These are phyloP conservation scores for Vombatus ursinus DNA, from an alignment of 2,113 vertebrate species.

Conservation along the genomic window DNA sequence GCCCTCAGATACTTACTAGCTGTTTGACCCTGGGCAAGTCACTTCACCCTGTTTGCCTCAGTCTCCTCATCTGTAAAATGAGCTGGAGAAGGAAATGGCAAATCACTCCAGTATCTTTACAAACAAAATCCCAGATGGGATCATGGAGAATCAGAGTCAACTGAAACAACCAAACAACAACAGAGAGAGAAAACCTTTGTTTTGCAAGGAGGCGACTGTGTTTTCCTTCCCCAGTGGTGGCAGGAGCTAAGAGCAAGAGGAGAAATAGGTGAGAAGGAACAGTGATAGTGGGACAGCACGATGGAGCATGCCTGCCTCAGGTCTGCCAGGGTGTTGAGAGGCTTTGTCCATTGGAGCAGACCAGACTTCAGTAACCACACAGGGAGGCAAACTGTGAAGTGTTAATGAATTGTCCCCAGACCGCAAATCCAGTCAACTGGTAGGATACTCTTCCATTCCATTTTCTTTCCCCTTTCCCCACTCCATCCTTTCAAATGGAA, in stretches of 20 bases:
- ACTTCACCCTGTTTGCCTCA: background rate
- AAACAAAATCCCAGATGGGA: background rate
- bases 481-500: background rate
- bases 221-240: background rate
- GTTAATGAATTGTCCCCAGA: background rate
- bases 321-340: background rate
- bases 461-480: background rate
- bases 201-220: background rate
- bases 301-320: background rate
- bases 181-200: background rate
- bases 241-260: background rate
- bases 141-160: background rate
- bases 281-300: background rate
- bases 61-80: background rate
- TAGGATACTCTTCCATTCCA: background rate
- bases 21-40: background rate
- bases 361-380: background rate
- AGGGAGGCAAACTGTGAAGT: background rate
- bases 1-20: background rate
- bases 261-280: background rate
- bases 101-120: background rate
- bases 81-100: background rate
- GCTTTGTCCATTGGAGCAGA: background rate
- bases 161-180: background rate
- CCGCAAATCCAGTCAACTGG: background rate